These are phyloP conservation scores for Rynchops niger DNA, from an alignment of 2,113 vertebrate species.

Conservation along the genomic window DNA sequence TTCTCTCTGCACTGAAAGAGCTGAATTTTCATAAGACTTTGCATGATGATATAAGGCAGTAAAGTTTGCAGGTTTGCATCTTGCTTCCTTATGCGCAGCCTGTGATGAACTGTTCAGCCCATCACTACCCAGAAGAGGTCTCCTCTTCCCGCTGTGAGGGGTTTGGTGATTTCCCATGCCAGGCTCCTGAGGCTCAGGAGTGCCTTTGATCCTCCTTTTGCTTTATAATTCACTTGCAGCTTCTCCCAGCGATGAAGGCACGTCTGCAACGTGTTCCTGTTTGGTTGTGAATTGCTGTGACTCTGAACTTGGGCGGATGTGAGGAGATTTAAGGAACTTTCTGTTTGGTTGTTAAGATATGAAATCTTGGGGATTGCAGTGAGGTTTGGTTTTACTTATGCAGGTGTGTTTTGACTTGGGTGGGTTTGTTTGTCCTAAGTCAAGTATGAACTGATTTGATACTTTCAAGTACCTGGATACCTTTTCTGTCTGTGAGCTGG, in stretches of 20 bases:
- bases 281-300: background rate
- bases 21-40: background rate
- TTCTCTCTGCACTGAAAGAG: background rate
- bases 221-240: background rate
- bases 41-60: background rate
- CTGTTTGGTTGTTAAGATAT: background rate
- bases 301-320: background rate
- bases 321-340: background rate
- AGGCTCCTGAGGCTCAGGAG: background rate
- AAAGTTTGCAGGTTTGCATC: background rate
- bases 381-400: background rate
- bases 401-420: background rate
- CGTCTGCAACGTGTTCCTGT: background rate
- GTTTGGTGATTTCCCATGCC: background rate
- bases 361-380: background rate
- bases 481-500: background rate
- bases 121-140: background rate
- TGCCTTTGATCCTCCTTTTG: background rate
- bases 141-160: background rate
- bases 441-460: background rate
- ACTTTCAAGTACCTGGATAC: background rate
- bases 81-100: background rate
- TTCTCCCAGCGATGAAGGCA: background rate
- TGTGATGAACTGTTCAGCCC: background rate
- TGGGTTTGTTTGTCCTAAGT: background rate